Evolutionary conservation across 2,797 vertebrate genomes (phyloP).

Genomic region (Aulostomus chinensis): DNA sequence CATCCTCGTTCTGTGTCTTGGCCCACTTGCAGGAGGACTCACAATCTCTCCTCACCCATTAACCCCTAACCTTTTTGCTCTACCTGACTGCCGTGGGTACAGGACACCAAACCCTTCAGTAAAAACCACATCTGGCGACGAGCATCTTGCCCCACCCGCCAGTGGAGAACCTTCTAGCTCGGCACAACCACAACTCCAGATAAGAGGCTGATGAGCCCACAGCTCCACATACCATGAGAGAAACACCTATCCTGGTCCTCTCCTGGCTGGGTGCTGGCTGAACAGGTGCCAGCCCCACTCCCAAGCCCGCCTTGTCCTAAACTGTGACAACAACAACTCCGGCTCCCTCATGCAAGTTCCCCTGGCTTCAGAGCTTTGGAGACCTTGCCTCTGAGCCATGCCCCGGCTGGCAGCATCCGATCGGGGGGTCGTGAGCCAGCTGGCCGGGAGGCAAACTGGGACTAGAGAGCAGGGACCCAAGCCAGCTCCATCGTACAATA

Average conservation of each 20-base stretch:
- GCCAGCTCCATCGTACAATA: conserved; percentile 80
- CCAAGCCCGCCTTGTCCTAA: conserved; percentile 25
- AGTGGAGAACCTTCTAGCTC: no score
- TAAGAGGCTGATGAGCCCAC: conserved; percentile 35
- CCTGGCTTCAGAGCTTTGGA: conserved; percentile 58
- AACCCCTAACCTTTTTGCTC: no score
- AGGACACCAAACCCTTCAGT: no score
- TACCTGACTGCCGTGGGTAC: no score
- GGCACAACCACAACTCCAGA: no score
- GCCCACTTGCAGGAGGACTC: no score
- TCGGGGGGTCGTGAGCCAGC: conserved; percentile 72
- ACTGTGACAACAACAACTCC: conserved; percentile 53
- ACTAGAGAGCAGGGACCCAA: conserved; percentile 74
- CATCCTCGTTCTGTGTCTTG: no score
- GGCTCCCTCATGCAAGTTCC: conserved; percentile 50
- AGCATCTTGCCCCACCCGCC: no score
- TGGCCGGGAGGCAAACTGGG: conserved; percentile 80
- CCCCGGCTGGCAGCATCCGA: conserved; percentile 74
- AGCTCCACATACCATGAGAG: conserved; percentile 4
- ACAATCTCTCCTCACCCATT: no score
- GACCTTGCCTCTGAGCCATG: conserved; percentile 72
- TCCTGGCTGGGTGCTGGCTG: conserved; percentile 38
- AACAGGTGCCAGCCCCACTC: conserved; percentile 40
- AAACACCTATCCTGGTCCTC: conserved; percentile 31
- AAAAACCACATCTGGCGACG: no score